phyloP scores from a whole-genome alignment of 1,140 invertebrate species.

The Papilio xuthus region DNA sequence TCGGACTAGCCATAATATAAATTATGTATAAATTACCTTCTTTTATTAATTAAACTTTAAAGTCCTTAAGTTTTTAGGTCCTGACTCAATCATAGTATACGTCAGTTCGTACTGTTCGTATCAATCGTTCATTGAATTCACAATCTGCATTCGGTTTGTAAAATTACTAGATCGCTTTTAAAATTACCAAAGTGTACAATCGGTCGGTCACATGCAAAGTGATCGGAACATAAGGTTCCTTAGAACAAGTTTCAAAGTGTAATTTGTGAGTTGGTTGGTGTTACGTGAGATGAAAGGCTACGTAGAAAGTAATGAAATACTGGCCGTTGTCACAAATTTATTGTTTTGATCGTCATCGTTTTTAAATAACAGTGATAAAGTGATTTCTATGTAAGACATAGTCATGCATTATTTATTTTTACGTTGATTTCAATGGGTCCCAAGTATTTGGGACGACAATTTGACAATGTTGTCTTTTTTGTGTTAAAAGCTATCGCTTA shows the following conservation, averaged over 20 bases:
- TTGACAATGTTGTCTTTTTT: too few species aligned
- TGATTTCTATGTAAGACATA: too few species aligned
- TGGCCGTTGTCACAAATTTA: not conserved
- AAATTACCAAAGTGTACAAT: not conserved
- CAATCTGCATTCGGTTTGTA: not conserved
- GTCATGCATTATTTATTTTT: too few species aligned
- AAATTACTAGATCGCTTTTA: not conserved
- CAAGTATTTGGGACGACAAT: too few species aligned
- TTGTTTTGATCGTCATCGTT: not conserved
- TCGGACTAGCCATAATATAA: not conserved
- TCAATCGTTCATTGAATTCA: not conserved
- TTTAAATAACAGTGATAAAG: not conserved
- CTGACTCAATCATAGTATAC: too few species aligned
- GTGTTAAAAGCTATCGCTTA: too few species aligned
- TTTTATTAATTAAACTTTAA: too few species aligned
- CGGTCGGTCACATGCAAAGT: not conserved
- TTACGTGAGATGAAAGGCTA: not conserved
- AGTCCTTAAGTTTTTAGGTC: too few species aligned
- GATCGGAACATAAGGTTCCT: not conserved
- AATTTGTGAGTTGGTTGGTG: not conserved
- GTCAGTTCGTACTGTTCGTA: too few species aligned
- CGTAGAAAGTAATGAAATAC: constrained; percentile 11
- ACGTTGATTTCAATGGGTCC: too few species aligned
- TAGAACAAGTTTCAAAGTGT: not conserved
- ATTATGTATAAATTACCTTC: too few species aligned